A percentile compares a stretch with the other conserved stretches of the same genome.
phyloP scores from a whole-genome alignment of 2,113 vertebrate genomes.

The Sturnus vulgaris region DNA sequence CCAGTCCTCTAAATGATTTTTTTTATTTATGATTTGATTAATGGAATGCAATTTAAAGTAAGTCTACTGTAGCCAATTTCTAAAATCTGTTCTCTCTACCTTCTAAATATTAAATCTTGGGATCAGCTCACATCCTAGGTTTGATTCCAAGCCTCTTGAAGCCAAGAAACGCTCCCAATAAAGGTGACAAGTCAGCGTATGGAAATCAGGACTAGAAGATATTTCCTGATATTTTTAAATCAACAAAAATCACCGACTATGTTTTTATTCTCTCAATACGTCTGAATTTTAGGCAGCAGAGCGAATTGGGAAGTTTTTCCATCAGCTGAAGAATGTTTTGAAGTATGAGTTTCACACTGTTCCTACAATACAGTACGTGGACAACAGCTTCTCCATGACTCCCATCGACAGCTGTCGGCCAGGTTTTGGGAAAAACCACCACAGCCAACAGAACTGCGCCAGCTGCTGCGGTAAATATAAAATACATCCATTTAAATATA shows the following conservation, averaged over 20 bases:
- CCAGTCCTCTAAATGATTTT: background rate
- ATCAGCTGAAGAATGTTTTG: background rate
- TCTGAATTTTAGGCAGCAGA: conserved; percentile 64
- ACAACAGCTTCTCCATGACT: conserved; percentile 65
- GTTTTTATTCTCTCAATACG: background rate
- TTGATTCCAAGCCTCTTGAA: background rate
- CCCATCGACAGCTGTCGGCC: conserved; percentile 70
- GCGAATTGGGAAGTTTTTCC: conserved; percentile 67
- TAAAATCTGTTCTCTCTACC: background rate
- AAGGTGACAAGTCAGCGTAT: background rate
- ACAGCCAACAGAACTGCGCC: conserved; percentile 62
- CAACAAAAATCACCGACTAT: fast-evolving
- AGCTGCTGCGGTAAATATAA: conserved; percentile 73
- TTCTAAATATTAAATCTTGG: background rate
- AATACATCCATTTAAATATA: background rate
- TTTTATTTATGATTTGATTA: background rate
- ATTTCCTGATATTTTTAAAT: background rate
- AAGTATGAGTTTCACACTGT: background rate
- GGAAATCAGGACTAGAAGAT: background rate
- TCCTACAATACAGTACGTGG: conserved; percentile 66
- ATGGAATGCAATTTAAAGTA: background rate
- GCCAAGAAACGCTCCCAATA: background rate
- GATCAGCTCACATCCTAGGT: background rate
- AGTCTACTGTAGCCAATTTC: background rate
- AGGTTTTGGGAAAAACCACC: conserved; percentile 73